Conservation (phyloP, 2,113 vertebrate species). For the Cyprinodon tularosa region DNA sequence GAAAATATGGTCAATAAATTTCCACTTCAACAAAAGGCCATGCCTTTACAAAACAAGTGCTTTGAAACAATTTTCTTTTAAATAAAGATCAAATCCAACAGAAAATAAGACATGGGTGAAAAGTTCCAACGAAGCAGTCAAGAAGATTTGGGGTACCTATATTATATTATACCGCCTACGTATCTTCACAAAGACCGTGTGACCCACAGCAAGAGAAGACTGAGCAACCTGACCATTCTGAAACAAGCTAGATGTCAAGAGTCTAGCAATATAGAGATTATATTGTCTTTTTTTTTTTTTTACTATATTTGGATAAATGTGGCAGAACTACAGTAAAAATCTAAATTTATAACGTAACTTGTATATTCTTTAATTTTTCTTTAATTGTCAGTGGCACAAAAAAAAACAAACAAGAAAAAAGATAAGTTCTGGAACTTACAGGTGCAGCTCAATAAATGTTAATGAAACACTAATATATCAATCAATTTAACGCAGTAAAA, state of each 20-base stretch:
- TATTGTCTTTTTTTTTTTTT: not conserved
- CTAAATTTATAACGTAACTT: not conserved
- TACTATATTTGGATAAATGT: not conserved
- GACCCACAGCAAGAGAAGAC: not conserved
- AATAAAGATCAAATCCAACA: conserved; percentile 17
- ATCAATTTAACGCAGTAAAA: no score
- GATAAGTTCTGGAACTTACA: no score
- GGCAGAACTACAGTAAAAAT: not conserved
- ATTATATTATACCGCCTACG: no score
- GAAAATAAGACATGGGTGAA: not conserved
- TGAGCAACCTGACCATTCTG: not conserved
- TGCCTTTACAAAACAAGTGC: conserved; percentile 17
- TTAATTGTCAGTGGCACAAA: conserved; percentile 2
- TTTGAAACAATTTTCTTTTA: conserved; percentile 17
- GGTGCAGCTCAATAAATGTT: not conserved
- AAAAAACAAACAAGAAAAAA: not conserved
- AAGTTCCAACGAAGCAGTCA: conserved; percentile 26
- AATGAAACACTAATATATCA: no score
- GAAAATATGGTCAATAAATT: not conserved
- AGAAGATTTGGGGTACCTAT: not conserved
- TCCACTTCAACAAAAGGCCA: conserved; percentile 16
- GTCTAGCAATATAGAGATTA: not conserved
- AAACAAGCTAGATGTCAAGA: not conserved
- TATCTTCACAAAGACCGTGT: not conserved
- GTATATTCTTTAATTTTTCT: not conserved